Base-by-base conservation (phyloP, 2,113 vertebrate species). In the Cranoglanis bouderius region DNA sequence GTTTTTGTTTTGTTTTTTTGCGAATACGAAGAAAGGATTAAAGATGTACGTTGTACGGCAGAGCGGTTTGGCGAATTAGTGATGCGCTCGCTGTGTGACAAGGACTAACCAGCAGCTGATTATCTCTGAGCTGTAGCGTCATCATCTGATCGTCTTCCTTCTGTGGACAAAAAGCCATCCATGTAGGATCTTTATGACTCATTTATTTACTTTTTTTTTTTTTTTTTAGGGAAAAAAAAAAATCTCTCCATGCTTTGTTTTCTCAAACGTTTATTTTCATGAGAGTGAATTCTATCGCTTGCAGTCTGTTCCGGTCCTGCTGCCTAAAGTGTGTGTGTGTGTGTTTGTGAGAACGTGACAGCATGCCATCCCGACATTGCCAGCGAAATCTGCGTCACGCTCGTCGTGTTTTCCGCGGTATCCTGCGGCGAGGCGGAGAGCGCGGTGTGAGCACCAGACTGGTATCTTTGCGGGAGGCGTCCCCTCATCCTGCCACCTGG, bases 361-460 rank as follows among this genome's bases (percentile, higher is more conserved):
- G 88, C 86, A 88, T 70, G 88, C 86, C 4, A n/a, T 63, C 55
- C 49, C 65, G n/a, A 67, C n/a, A 9, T n/a, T 88, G 88, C 88
- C 88, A 86, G 86, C n/a, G n/a, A 19, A 85, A 85, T 51, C 55
- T 91, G 86, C 90, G 90, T 91, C 90, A 91, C 59, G 77, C 88
- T 43, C 72, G 81, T 87, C 67, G 61, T 83, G 81, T 59, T 82
- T 84, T 90, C 81, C 55, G 6, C n/a, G 3, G 49, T 49, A 19
- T 65, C 90, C 86, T 84, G 70, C 8, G 24, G 90, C 6, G 86
- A 85, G 70, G 29, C 40, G 53, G 65, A 40, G 49, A 88, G 85
- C 24, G 46, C 89, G 59, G 77, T 12, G 40, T 19, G 38, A 59
- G 81, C n/a, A 74, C 43, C 86, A 88, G 90, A 78, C 89, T 78